Conservation (phyloP, 1,140 invertebrate species). For the Scaptomyza montana region DNA sequence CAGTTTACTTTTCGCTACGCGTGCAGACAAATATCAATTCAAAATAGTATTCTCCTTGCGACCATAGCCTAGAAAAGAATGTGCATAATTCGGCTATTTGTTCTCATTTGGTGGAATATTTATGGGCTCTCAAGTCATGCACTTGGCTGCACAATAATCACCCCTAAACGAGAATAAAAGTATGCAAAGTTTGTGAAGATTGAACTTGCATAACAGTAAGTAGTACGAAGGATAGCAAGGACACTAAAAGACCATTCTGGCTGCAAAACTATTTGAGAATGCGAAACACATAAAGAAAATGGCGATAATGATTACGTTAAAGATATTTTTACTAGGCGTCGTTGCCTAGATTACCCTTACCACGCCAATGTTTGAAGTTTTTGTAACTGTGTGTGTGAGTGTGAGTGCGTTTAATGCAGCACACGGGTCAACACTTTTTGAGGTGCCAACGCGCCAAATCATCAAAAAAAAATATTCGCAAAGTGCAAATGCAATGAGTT, state of each 20-base stretch:
- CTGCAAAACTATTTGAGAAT: slow-evolving; percentile 58
- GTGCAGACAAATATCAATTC: not conserved
- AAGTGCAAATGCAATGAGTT: slow-evolving; percentile 52
- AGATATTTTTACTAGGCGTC: slow-evolving; percentile 48
- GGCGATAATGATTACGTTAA: slow-evolving; percentile 63
- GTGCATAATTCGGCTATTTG: not conserved
- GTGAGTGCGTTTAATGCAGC: slow-evolving; percentile 13
- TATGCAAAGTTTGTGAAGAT: slow-evolving; percentile 40
- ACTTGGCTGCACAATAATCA: slow-evolving; percentile 48
- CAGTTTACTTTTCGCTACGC: not conserved
- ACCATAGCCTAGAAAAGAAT: not conserved
- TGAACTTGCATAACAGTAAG: not conserved
- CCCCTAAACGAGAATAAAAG: slow-evolving; percentile 47
- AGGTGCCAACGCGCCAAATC: slow-evolving; percentile 61
- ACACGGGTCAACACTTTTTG: slow-evolving; percentile 54
- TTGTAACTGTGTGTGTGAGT: slow-evolving; percentile 8
- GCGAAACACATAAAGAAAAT: slow-evolving; percentile 49
- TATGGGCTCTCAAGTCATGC: slow-evolving; percentile 3
- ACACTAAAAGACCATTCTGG: slow-evolving; percentile 13
- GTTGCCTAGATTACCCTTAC: slow-evolving; percentile 11
- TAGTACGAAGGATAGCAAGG: not conserved
- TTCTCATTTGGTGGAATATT: not conserved
- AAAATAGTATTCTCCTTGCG: not conserved
- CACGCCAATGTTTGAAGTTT: slow-evolving; percentile 41
- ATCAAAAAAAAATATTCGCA: slow-evolving; percentile 60